Percentiles rank a stretch among this genome's conserved stretches.
These are phyloP conservation scores for Cnemophilus loriae DNA, from an alignment of 2,113 vertebrate genomes.

Conservation along the genomic window DNA sequence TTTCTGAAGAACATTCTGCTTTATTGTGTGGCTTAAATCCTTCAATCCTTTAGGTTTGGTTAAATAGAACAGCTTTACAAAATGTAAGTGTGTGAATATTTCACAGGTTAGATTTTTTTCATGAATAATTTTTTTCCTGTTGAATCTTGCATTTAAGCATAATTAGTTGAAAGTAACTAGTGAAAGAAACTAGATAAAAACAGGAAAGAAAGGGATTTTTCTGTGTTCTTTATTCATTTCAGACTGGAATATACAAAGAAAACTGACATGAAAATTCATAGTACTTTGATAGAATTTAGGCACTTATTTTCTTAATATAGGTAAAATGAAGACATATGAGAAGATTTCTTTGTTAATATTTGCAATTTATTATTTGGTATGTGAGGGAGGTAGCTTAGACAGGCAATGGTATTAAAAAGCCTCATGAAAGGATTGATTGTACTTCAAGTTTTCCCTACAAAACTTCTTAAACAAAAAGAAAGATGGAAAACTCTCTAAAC, in stretches of 20 bases:
- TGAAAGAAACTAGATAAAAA: neutral
- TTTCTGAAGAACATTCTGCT: neutral
- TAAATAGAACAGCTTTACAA: neutral
- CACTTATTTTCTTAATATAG: neutral
- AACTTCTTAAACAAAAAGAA: conserved; percentile 1
- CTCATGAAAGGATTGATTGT: neutral
- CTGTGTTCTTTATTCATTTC: neutral
- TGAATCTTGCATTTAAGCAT: neutral
- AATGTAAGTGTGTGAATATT: neutral
- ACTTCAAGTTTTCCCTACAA: neutral
- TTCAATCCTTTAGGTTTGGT: neutral
- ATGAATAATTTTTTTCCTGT: neutral
- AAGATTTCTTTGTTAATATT: neutral
- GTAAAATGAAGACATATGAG: neutral
- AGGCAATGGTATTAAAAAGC: neutral
- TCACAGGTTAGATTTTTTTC: neutral
- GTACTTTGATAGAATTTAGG: neutral
- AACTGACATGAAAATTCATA: neutral
- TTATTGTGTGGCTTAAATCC: neutral
- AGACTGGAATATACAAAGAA: neutral
- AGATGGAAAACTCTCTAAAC: neutral
- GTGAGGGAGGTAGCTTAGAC: neutral
- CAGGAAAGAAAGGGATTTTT: neutral
- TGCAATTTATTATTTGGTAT: neutral
- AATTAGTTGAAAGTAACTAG: neutral